Evolutionary conservation across 1,140 invertebrate species (phyloP), one percentile per base, ranked within the genome.

Genomic region (Matsumurasca onukii): DNA sequence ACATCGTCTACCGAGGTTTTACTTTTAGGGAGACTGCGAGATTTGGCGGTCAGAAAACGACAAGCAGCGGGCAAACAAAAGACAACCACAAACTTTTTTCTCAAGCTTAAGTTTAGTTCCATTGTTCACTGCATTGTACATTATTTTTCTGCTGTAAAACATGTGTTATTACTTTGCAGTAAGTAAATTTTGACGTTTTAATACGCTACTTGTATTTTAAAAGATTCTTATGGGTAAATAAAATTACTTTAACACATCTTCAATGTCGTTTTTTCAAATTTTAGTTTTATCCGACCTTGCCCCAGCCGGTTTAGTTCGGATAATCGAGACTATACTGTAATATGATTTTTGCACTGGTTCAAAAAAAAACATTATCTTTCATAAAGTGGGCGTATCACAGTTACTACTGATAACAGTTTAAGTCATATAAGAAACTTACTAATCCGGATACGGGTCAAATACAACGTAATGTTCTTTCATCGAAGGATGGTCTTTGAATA

Each of bases 401-500:
- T n/a, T n/a, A n/a, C n/a, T n/a, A n/a, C n/a, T n/a, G n/a, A n/a
- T n/a, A n/a, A n/a, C n/a, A n/a, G n/a, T n/a, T n/a, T n/a, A n/a
- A n/a, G n/a, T n/a, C n/a, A n/a, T n/a, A n/a, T n/a, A n/a, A n/a
- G n/a, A n/a, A 15, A 67, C 69, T 71, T 70, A 75, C 74, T 72
- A 67, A 9, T 75, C 45, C 15, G 72, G 71, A 66, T 72, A 74
- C 3, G 55, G 55, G 25, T 59, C 24, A 62, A 70, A 75, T 24
- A 70, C 48, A 48, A 70, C 66, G 63, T 75, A 76, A 57, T 74
- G 68, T n/a, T 89, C 83, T 75, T 81, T 81, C 51, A 93, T 82
- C 61, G 85, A 86, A 22, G 89, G 89, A 78, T 89, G 87, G 69
- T 87, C 82, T 73, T 86, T 83, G 74, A 88, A 89, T 73, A 95